Evolutionary conservation across 2,113 vertebrate species (phyloP).

Genomic region (Phrynosoma blainvillii): DNA sequence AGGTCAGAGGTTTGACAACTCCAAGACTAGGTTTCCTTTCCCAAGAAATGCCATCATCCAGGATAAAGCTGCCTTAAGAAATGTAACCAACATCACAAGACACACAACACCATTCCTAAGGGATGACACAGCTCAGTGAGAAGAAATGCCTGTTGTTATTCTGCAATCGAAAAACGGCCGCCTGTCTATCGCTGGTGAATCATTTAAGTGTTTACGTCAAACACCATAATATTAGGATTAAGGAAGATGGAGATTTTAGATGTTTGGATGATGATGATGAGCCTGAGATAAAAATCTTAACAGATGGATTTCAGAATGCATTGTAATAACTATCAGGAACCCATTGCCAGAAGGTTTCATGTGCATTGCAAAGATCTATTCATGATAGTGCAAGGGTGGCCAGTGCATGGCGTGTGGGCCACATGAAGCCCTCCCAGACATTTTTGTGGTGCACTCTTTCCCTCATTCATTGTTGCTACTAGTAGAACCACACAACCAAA

Average conservation of each 20-base stretch:
- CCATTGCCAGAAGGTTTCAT: too few relatives aligned
- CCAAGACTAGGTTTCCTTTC: too few relatives aligned
- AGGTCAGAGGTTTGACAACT: too few relatives aligned
- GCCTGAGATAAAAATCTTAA: conserved; percentile 29
- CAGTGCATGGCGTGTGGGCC: too few relatives aligned
- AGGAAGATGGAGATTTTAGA: conserved; percentile 20
- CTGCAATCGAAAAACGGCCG: background rate
- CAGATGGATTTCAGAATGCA: conserved; percentile 7
- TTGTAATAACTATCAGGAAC: background rate
- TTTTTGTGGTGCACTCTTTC: too few relatives aligned
- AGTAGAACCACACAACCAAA: too few relatives aligned
- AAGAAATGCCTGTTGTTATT: background rate
- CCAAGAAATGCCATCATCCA: too few relatives aligned
- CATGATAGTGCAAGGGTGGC: too few relatives aligned
- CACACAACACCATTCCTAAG: background rate
- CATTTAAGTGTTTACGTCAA: background rate
- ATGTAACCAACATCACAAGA: background rate
- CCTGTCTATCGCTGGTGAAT: background rate
- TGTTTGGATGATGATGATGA: background rate
- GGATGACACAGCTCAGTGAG: background rate
- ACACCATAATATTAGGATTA: conserved; percentile 35
- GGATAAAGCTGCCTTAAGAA: background rate
- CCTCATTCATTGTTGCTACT: too few relatives aligned
- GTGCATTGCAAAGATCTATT: too few relatives aligned
- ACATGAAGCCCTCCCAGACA: too few relatives aligned